Percentiles rank a stretch among this genome's conserved stretches.
These are phyloP conservation scores for Gila robusta DNA, from an alignment of 2,797 vertebrate species.

Conservation along the genomic window DNA sequence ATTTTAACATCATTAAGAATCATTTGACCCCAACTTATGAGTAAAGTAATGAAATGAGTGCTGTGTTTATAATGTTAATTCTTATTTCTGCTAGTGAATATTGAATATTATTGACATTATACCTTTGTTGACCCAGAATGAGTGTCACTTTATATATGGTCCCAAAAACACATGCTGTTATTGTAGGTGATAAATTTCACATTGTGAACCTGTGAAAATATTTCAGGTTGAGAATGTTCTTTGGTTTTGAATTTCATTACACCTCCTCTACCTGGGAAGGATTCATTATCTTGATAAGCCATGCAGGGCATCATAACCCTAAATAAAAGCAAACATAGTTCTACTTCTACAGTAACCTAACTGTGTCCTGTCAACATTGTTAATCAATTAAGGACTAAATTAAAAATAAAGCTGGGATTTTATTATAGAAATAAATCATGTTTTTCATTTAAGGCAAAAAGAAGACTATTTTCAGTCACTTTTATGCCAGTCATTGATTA, in stretches of 20 bases:
- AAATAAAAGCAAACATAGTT: background rate
- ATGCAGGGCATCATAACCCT: background rate
- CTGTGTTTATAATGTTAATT: background rate
- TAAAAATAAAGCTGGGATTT: no score
- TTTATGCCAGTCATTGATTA: no score
- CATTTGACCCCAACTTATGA: background rate
- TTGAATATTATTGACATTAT: background rate
- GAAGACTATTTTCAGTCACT: no score
- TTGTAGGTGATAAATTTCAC: background rate
- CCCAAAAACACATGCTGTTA: background rate
- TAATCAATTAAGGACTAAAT: no score
- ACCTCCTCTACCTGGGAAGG: background rate
- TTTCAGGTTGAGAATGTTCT: constrained; percentile 1
- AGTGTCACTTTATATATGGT: background rate
- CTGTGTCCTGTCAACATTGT: background rate
- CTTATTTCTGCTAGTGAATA: background rate
- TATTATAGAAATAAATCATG: no score
- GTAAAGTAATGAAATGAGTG: background rate
- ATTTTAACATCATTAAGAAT: background rate
- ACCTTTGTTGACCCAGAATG: background rate
- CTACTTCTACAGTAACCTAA: background rate
- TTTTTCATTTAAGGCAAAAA: no score
- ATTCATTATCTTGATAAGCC: background rate
- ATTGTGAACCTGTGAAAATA: constrained; percentile 25
- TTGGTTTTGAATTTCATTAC: background rate